Percentiles rank a stretch among this genome's conserved stretches.
phyloP scores from a whole-genome alignment of 2,113 vertebrate species.

The Polypterus senegalus region DNA sequence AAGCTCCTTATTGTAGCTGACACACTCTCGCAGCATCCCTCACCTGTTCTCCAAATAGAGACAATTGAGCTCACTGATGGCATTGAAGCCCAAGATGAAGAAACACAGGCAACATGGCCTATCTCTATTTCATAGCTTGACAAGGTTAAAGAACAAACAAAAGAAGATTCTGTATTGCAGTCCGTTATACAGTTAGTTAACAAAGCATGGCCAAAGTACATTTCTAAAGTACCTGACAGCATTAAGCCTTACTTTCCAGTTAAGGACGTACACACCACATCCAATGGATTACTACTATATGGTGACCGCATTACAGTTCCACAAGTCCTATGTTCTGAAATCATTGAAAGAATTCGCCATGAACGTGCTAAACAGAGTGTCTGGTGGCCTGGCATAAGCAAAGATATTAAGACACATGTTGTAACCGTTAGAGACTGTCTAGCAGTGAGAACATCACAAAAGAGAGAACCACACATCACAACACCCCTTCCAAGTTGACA shows the following conservation, averaged over 20 bases:
- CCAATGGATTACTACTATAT: conserved; percentile 1
- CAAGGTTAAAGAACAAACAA: background rate
- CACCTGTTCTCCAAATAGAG: background rate
- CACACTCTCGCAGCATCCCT: conserved; percentile 4
- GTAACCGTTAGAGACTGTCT: conserved; percentile 2
- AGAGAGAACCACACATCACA: background rate
- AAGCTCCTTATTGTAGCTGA: conserved; percentile 2
- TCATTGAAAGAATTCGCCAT: background rate
- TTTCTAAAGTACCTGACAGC: background rate
- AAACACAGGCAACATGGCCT: background rate
- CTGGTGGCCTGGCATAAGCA: conserved; percentile 1
- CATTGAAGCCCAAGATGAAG: background rate
- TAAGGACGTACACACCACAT: background rate
- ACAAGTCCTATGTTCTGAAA: background rate
- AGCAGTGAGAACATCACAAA: background rate
- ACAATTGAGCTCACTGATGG: conserved; percentile 2
- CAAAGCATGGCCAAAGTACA: conserved; percentile 2
- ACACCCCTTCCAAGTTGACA: conserved; percentile 1
- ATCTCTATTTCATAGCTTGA: conserved; percentile 3
- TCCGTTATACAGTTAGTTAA: background rate
- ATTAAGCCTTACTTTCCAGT: conserved; percentile 2
- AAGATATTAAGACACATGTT: background rate
- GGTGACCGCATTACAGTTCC: conserved; percentile 1
- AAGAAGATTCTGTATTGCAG: conserved; percentile 1
- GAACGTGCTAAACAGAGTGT: conserved; percentile 4